Base-by-base conservation (phyloP, 2,888 invertebrate species). In the Lithophane leautieri region DNA sequence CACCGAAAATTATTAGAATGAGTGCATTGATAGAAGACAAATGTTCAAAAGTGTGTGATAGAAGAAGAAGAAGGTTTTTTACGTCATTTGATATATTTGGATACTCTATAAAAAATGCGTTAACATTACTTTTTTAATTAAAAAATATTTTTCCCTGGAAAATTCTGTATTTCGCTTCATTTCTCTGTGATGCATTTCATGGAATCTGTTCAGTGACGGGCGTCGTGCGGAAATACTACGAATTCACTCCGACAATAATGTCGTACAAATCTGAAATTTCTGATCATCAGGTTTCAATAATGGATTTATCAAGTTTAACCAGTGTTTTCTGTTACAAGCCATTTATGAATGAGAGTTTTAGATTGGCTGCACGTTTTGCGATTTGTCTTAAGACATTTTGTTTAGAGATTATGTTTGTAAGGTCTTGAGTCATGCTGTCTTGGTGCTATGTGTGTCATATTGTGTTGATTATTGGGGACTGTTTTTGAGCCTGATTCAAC, bases 311-410 rank as follows among this genome's bases (percentile, higher is more conserved):
- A 66, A 44, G 54, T 67, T 42, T 16, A 42, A 14, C 7, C 14
- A 44, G 19, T 68, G 16, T 47, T 70, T 70, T n/a, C 40, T 34
- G 19, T 34, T 34, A 50, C n/a, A 1, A 25, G 22, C 9, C 0
- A 28, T 61, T 71, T 66, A 54, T 84, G 69, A 83, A 81, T 81
- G 66, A 56, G 58, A 16, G 12, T 28, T 63, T 68, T 61, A 56
- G 28, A 22, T n/a, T 19, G 28, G 3, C 12, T 52, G 12, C 60
- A 56, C 25, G 58, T 12, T 25, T 14, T 60, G 62, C 52, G 47
- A 52, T n/a, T 65, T 25, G 19, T 76, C 16, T 34, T 44, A 3
- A 25, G 70, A 58, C 0, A 28, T 66, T 66, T 66, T 62, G 19
- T 60, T 60, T 25, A 25, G 11, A 66, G 1, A 25, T 34, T 9